Percentiles rank a stretch among this genome's conserved stretches.
Evolutionary conservation across 2,113 vertebrate genomes (phyloP).

Genomic region (Hippocampus abdominalis): DNA sequence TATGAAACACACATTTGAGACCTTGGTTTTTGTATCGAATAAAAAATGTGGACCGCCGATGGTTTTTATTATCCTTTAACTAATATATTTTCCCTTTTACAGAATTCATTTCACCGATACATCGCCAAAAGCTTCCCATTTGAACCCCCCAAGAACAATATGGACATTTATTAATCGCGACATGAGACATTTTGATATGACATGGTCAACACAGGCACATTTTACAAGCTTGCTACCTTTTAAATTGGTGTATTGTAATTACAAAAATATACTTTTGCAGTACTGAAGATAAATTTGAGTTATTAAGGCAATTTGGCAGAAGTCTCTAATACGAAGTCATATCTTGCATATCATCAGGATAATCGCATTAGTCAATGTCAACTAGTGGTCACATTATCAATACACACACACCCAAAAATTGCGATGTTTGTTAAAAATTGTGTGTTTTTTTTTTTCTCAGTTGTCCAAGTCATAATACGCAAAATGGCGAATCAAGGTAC

Average conservation of each 20-base stretch:
- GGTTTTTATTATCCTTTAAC: background rate
- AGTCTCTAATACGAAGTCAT: background rate
- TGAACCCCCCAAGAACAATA: background rate
- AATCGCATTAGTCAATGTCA: background rate
- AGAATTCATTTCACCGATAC: background rate
- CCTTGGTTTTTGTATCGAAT: slow-evolving; percentile 37
- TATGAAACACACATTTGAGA: slow-evolving; percentile 65
- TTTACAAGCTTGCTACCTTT: background rate
- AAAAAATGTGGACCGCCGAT: background rate
- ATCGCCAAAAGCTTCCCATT: background rate
- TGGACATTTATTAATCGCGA: background rate
- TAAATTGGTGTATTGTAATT: background rate
- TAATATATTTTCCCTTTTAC: background rate
- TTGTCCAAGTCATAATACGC: background rate
- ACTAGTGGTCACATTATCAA: background rate
- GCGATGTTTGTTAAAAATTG: background rate
- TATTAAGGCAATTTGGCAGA: background rate
- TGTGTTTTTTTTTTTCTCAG: background rate
- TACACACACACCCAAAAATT: background rate
- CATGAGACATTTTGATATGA: background rate
- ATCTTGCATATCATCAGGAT: background rate
- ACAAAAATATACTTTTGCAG: background rate
- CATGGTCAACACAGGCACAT: background rate
- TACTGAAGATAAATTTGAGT: background rate
- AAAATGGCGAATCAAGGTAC: background rate